phyloP scores from a whole-genome alignment of 2,888 invertebrate genomes.

The Trisateles emortualis region DNA sequence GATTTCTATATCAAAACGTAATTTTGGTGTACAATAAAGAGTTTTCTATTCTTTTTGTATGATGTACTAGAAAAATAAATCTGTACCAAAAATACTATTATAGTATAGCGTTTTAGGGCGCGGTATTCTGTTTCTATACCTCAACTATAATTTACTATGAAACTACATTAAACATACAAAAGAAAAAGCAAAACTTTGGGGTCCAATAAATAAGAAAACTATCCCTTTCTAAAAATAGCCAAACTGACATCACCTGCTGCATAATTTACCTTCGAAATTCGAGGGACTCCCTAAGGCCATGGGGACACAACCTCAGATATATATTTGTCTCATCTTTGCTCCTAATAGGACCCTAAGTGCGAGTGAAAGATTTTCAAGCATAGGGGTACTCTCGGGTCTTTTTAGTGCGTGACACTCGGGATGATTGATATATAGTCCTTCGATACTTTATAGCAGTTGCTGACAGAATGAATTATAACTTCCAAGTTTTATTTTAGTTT shows the following conservation, averaged over 20 bases:
- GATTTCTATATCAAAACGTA: no score
- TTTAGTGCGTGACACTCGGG: constrained; percentile 50
- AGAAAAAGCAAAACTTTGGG: constrained; percentile 7
- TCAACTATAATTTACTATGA: background rate
- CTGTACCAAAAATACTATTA: no score
- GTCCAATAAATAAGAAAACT: constrained; percentile 15
- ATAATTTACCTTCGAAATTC: constrained; percentile 46
- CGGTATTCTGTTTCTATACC: no score
- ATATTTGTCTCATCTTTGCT: background rate
- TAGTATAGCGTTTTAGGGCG: no score
- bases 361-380: background rate
- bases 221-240: constrained; percentile 17
- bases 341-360: background rate
- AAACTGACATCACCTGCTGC: constrained; percentile 21
- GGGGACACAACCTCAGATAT: background rate
- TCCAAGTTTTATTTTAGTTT: constrained; percentile 11
- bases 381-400: constrained; percentile 13
- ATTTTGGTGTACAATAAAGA: no score
- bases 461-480: constrained; percentile 51
- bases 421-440: constrained; percentile 66
- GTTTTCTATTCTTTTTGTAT: no score
- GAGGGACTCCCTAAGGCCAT: constrained; percentile 16
- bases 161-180: constrained; percentile 8
- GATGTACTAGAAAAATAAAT: no score
- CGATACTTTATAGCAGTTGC: constrained; percentile 48